A percentile compares a stretch with the other conserved stretches of the same genome.
phyloP scores from a whole-genome alignment of 23 tunicate genomes.

The Corella eumyota region DNA sequence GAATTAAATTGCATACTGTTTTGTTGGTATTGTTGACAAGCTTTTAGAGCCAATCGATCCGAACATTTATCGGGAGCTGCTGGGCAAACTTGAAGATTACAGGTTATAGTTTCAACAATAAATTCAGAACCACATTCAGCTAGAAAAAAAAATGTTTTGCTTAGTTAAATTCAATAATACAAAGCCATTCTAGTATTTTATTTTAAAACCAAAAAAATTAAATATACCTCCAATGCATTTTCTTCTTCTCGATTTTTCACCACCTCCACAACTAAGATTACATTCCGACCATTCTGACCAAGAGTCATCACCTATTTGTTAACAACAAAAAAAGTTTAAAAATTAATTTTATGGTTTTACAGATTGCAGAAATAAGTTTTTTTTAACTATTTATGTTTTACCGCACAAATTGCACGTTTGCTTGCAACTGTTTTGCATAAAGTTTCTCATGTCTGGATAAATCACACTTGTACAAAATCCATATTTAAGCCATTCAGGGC shows the following conservation, averaged over 20 bases:
- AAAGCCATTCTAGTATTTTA: too few relatives aligned
- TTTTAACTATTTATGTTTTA: conserved; percentile 3
- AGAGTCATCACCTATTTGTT: conserved; percentile 1
- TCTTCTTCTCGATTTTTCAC: conserved; percentile 21
- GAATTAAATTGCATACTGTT: conserved; percentile 6
- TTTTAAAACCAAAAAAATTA: too few relatives aligned
- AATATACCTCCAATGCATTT: conserved; percentile 15
- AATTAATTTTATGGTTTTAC: too few relatives aligned
- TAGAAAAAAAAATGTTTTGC: background rate
- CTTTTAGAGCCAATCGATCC: conserved; percentile 13
- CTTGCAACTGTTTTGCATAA: conserved; percentile 31
- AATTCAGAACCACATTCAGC: conserved; percentile 2
- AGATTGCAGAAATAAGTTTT: too few relatives aligned
- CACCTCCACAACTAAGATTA: conserved; percentile 20
- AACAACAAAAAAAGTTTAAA: too few relatives aligned
- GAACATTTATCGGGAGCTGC: conserved; percentile 2
- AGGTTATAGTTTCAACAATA: background rate
- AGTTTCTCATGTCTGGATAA: conserved; percentile 33
- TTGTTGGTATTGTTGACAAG: conserved; percentile 36
- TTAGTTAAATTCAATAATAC: background rate
- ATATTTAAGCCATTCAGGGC: conserved; percentile 22
- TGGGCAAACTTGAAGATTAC: conserved; percentile 35
- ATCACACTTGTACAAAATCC: conserved; percentile 41
- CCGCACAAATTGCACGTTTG: conserved; percentile 37
- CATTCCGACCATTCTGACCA: conserved; percentile 41